Evolutionary conservation across 2,888 invertebrate genomes (phyloP).

Genomic region (Ceramica pisi): DNA sequence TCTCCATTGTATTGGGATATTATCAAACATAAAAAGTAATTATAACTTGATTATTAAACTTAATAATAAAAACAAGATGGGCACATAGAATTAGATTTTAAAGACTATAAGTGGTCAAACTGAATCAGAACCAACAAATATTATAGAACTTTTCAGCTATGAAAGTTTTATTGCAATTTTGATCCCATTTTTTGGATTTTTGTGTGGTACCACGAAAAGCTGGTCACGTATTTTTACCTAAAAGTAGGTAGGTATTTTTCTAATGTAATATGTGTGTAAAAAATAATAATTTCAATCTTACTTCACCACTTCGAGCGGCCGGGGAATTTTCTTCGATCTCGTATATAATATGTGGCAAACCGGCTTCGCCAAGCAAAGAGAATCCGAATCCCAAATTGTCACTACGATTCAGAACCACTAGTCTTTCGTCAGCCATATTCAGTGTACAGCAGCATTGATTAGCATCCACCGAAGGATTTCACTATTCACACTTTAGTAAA

Average conservation of each 20-base stretch:
- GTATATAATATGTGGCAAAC: conserved; percentile 98
- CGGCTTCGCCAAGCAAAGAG: conserved; percentile 97
- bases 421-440: conserved; percentile 97
- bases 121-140: neutral
- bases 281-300: conserved; percentile 85
- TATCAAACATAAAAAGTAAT: conserved; percentile 1
- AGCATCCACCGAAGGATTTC: conserved; percentile 82
- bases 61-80: neutral
- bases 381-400: conserved; percentile 97
- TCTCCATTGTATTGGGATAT: conserved; percentile 18
- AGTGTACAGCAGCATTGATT: conserved; percentile 89
- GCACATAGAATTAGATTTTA: neutral
- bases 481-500: conserved; percentile 79
- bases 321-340: conserved; percentile 98
- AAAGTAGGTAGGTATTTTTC: conserved; percentile 65
- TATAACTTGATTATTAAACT: conserved; percentile 1
- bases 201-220: conserved; percentile 36
- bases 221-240: conserved; percentile 42
- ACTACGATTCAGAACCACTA: conserved; percentile 96
- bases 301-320: conserved; percentile 97
- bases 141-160: neutral
- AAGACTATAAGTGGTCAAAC: neutral
- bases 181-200: conserved; percentile 6
- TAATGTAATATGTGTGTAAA: conserved; percentile 9
- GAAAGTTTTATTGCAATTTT: conserved; percentile 6